Base-by-base conservation (phyloP, 2,797 vertebrate species). In the Eidolon dupreanum region DNA sequence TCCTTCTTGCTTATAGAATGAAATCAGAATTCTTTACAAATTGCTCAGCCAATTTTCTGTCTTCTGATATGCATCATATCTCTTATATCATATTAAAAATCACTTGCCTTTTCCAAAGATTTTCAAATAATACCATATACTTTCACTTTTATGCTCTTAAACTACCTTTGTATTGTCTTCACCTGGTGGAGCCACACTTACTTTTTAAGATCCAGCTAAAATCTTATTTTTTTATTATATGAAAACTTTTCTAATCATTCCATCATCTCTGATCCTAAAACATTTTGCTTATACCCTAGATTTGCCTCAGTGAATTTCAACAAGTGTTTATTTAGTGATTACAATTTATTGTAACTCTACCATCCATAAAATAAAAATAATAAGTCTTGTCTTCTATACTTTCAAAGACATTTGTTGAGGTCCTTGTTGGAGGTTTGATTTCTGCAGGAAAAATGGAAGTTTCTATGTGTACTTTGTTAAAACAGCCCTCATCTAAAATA, bases 291-390 rank as follows among this genome's bases (percentile, higher is more conserved):
- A 51, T 31, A 55, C 10, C 5, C 8, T 68, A 74, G 33, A 61
- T 95, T 88, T 85, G 13, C 4, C 71, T 81, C 13, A 46, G 63
- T 38, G 78, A 61, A 79, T 82, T 83, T 90, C 17, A 71, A 70
- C 9, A 81, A 89, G 20, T 24, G 51, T 71, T 83, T 38, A 65
- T 77, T 87, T 81, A 66, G 33, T 79, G 20, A 9, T 57, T 82
- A 61, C 6, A 82, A n/a, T 85, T 66, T 71, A 53, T 26, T 95
- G 9, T 84, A 43, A 55, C 81, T 77, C 20, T 74, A 38, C 24
- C 43, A 51, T 63, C 17, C 8, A n/a, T 55, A 71, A 97, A 75
- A 82, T 90, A 65, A 81, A 93, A 91, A n/a, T 46, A 83, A 28
- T 11, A 89, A 28, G 28, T 53, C 43, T 61, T 65, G 15, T 33